Base-by-base conservation (phyloP, 2,888 invertebrate species). In the Pilophorus perplexus region DNA sequence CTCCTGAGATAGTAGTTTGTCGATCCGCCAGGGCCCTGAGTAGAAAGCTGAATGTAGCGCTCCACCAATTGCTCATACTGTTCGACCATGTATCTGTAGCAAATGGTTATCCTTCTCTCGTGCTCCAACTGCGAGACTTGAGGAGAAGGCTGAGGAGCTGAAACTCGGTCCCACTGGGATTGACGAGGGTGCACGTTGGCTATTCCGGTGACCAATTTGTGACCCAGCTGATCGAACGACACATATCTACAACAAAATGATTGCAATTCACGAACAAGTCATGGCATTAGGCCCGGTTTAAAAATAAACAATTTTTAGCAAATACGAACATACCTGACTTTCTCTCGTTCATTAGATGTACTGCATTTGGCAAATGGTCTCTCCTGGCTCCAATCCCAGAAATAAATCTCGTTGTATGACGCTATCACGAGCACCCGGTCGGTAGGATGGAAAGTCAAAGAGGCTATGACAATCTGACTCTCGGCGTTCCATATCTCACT, bases 381-480 rank as follows among this genome's bases (percentile, higher is more conserved):
- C 1, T 87, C 83, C 72, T 84, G 83, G 73, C 85, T 86, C 92
- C 93, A 93, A 75, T 93, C 90, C 93, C 93, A 93, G 77, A 93
- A 91, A 75, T 89, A 86, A 6, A 93, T 80, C 76, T 89, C 86
- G 79, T 91, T 91, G 74, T 83, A 85, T 0, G 90, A 89, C 18
- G 92, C 92, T 73, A 93, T 89, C n/a, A 90, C 90, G 57, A 93
- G 79, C 68, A 92, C 80, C 72, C 88, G 84, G 73, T 90, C 89
- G 20, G 84, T 82, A 0, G 93, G 93, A 77, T 93, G 93, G 78
- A 93, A 93, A 5, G 92, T 87, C 71, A 93, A 82, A 0, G 92
- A 92, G 1, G 92, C 88, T 72, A 93, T 90, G 18, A 88, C 88
- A 14, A 86, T 85, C 74, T 85, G 85, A 72, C 83, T 84, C 50